Conservation (phyloP, 2,797 vertebrate species). For the Sebastiscus albofasciatus region DNA sequence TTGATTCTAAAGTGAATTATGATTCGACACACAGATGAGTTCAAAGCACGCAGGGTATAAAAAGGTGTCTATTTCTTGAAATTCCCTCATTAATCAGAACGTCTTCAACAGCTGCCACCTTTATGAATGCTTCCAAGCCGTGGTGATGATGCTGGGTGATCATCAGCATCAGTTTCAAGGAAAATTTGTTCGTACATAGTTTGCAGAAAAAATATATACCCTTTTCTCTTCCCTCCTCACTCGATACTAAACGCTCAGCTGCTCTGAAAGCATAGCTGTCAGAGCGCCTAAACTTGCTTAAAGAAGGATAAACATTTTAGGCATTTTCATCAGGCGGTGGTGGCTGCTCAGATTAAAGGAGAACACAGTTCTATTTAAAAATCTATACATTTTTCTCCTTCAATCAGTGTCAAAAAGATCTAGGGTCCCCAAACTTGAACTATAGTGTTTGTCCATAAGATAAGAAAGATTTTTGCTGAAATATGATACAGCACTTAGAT, state of each 20-base stretch:
- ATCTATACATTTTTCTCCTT: slow-evolving; percentile 64
- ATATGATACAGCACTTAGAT: slow-evolving; percentile 2
- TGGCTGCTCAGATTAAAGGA: slow-evolving; percentile 63
- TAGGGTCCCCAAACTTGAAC: background rate
- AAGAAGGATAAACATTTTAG: slow-evolving; percentile 71
- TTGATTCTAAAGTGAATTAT: slow-evolving; percentile 30
- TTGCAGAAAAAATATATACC: slow-evolving; percentile 25
- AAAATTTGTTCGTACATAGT: slow-evolving; percentile 32
- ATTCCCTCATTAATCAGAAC: slow-evolving; percentile 67
- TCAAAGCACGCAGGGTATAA: slow-evolving; percentile 10
- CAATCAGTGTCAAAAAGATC: slow-evolving; percentile 41
- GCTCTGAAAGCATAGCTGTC: slow-evolving; percentile 50
- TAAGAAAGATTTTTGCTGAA: background rate
- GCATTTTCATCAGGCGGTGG: slow-evolving; percentile 62
- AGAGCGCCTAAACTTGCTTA: slow-evolving; percentile 56
- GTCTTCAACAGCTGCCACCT: slow-evolving; percentile 46
- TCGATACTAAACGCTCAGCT: slow-evolving; percentile 25
- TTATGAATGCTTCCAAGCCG: slow-evolving; percentile 43
- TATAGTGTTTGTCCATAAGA: background rate
- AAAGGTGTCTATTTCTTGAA: slow-evolving; percentile 23
- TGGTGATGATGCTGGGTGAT: slow-evolving; percentile 24
- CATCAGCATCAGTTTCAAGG: slow-evolving; percentile 34
- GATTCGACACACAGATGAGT: background rate
- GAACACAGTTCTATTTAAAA: slow-evolving; percentile 63
- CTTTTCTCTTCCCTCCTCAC: slow-evolving; percentile 24